These are phyloP conservation scores for Aplodontia rufa DNA, from an alignment of 2,113 vertebrate species.

Conservation along the genomic window DNA sequence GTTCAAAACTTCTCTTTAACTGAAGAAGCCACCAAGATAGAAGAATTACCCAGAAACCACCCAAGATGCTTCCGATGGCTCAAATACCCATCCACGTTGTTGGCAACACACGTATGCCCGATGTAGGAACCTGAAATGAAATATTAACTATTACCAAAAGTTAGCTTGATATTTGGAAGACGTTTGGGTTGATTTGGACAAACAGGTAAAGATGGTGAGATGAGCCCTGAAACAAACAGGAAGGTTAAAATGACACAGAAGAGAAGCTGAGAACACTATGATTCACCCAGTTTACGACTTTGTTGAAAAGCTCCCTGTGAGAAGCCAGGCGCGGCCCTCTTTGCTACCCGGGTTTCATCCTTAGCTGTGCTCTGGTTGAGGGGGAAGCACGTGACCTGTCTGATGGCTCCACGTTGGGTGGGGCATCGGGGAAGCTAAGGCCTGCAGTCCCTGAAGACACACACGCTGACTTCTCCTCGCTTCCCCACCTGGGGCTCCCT, in stretches of 20 bases:
- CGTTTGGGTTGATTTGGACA: background rate
- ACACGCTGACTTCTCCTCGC: background rate
- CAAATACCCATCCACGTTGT: background rate
- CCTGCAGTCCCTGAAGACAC: background rate
- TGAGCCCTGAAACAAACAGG: background rate
- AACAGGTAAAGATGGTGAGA: background rate
- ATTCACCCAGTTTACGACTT: background rate
- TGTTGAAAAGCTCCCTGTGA: slow-evolving; percentile 27
- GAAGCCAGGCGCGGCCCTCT: background rate
- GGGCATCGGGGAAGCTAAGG: background rate
- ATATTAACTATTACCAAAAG: background rate
- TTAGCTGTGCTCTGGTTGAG: background rate
- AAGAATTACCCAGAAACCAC: background rate
- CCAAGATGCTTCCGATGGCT: rapidly evolving
- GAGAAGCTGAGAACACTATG: background rate
- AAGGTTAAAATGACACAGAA: slow-evolving; percentile 7
- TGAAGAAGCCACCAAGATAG: background rate
- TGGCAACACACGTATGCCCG: background rate
- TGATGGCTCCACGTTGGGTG: background rate
- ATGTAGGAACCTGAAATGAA: background rate
- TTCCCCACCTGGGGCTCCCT: background rate
- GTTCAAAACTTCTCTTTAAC: background rate
- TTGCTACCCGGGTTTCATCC: slow-evolving; percentile 13
- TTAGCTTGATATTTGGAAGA: background rate
- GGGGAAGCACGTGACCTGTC: background rate